phyloP scores from a whole-genome alignment of 2,113 vertebrate species.

The Chascanopsetta lugubris region DNA sequence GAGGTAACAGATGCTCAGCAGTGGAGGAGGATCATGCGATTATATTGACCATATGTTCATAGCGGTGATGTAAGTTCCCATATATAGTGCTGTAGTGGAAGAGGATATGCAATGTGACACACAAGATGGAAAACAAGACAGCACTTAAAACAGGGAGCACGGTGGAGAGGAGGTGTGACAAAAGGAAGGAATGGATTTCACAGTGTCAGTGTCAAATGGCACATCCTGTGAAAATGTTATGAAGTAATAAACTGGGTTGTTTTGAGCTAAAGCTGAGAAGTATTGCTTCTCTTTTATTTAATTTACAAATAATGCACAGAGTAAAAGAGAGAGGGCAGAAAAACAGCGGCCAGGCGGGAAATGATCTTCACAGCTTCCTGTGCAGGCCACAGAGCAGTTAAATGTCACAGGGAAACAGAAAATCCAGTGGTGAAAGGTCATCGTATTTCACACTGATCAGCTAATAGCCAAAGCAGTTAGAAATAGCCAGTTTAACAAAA shows the following conservation, averaged over 20 bases:
- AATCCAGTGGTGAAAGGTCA: slow-evolving; percentile 5
- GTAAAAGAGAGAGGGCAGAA: not conserved
- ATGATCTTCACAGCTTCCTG: slow-evolving; percentile 29
- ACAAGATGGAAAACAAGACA: not conserved
- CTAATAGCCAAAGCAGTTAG: not conserved
- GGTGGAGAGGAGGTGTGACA: not conserved
- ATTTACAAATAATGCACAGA: slow-evolving; percentile 27
- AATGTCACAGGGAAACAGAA: not conserved
- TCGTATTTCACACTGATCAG: slow-evolving; percentile 11
- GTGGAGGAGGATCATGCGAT: slow-evolving; percentile 14
- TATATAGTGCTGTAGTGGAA: slow-evolving; percentile 11
- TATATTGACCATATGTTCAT: slow-evolving; percentile 43
- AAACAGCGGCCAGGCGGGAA: slow-evolving; percentile 27
- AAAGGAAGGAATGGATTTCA: slow-evolving; percentile 3
- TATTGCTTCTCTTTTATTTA: slow-evolving; percentile 22
- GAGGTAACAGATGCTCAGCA: not conserved
- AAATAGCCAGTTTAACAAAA: not conserved
- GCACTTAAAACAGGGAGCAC: not conserved
- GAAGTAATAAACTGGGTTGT: not conserved
- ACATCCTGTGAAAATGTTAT: not conserved
- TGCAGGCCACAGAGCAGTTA: not conserved
- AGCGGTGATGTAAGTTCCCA: slow-evolving; percentile 24
- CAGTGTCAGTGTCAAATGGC: not conserved
- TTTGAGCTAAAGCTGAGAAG: not conserved
- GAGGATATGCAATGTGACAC: slow-evolving; percentile 32